Evolutionary conservation across 64 coral and sea anemone genomes (phyloP).

Genomic region (Exaiptasia diaphana): DNA sequence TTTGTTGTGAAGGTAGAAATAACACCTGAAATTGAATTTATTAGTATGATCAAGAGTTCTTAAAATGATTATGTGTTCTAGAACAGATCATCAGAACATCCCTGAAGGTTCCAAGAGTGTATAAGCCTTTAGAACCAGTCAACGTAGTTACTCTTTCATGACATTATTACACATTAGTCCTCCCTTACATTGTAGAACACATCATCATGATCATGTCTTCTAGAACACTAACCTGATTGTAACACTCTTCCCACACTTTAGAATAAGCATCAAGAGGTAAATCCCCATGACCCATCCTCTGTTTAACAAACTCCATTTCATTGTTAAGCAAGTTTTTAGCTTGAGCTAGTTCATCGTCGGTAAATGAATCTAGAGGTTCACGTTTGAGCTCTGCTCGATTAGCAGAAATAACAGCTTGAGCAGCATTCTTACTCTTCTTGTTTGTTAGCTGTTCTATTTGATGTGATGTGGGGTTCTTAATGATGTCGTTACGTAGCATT

Average conservation of each 20-base stretch:
- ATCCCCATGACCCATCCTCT: slow-evolving; percentile 85
- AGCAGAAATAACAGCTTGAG: slow-evolving; percentile 68
- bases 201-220: neutral
- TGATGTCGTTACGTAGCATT: slow-evolving; percentile 87
- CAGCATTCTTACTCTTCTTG: slow-evolving; percentile 82
- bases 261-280: slow-evolving; percentile 88
- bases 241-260: slow-evolving; percentile 99
- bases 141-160: neutral
- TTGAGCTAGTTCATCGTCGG: slow-evolving; percentile 76
- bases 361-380: slow-evolving; percentile 62
- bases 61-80: neutral
- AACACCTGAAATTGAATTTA: slow-evolving; percentile 82
- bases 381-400: slow-evolving; percentile 66
- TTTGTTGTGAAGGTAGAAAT: slow-evolving; percentile 91
- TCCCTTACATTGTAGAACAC: neutral
- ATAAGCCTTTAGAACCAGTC: neutral
- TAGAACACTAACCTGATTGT: slow-evolving; percentile 55
- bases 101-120: neutral
- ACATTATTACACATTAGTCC: neutral
- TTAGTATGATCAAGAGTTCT: neutral
- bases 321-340: slow-evolving; percentile 60
- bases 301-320: slow-evolving; percentile 91
- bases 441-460: slow-evolving; percentile 85
- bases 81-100: neutral
- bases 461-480: slow-evolving; percentile 71